These are phyloP conservation scores for Agapostemon virescens DNA, from an alignment of 2,888 invertebrate genomes.

Conservation along the genomic window DNA sequence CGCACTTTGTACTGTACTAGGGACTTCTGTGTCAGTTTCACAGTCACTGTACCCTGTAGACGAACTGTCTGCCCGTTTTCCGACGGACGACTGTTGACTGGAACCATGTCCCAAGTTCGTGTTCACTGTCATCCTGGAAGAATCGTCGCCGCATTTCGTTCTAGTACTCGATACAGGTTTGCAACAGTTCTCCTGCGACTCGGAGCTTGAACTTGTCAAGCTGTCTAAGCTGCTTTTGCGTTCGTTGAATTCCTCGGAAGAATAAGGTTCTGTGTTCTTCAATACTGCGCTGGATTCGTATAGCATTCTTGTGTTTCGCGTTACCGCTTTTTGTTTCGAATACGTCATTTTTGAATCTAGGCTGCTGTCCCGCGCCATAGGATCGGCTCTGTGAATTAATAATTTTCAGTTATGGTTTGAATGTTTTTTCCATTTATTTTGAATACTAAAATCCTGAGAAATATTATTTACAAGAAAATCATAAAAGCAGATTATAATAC, in stretches of 20 bases:
- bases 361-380: constrained; percentile 70
- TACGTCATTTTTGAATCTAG: constrained; percentile 76
- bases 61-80: constrained; percentile 75
- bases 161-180: constrained; percentile 77
- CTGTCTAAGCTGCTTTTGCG: constrained; percentile 83
- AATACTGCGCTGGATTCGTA: constrained; percentile 77
- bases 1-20: constrained; percentile 77
- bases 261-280: constrained; percentile 71
- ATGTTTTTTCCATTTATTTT: neutral
- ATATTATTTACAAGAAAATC: too few relatives aligned
- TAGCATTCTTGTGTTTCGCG: constrained; percentile 76
- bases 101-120: constrained; percentile 67
- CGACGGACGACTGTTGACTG: constrained; percentile 71
- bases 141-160: constrained; percentile 75
- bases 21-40: constrained; percentile 79
- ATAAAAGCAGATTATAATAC: too few relatives aligned
- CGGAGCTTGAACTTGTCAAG: constrained; percentile 80
- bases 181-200: constrained; percentile 73
- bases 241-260: constrained; percentile 75
- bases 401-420: neutral
- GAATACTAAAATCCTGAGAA: neutral
- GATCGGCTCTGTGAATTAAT: constrained; percentile 72
- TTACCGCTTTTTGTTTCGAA: constrained; percentile 76
- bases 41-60: constrained; percentile 80
- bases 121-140: constrained; percentile 65